Evolutionary conservation across 2,888 invertebrate species (phyloP).

Genomic region (Altica lythri): DNA sequence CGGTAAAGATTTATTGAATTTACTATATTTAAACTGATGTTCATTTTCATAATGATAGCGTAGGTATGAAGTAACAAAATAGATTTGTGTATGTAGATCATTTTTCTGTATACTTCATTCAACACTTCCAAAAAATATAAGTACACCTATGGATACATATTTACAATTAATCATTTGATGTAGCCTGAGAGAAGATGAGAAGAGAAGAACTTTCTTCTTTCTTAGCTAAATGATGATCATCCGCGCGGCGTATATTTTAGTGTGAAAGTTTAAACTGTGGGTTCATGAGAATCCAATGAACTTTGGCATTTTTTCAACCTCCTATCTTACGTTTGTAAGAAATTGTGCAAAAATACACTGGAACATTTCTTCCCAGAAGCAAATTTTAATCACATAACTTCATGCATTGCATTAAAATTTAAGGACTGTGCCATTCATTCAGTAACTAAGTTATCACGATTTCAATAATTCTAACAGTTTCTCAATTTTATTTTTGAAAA

Average conservation of each 20-base stretch:
- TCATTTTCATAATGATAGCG: not conserved
- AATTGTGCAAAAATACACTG: conserved; percentile 23
- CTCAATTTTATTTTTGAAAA: too few relatives aligned
- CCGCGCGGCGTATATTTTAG: conserved; percentile 35
- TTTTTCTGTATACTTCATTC: not conserved
- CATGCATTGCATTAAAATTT: too few relatives aligned
- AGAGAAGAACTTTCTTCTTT: conserved; percentile 36
- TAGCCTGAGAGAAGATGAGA: conserved; percentile 24
- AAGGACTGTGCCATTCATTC: too few relatives aligned
- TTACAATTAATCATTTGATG: conserved; percentile 30
- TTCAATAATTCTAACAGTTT: too few relatives aligned
- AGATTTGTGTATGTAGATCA: not conserved
- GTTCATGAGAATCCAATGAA: conserved; percentile 40
- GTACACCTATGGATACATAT: conserved; percentile 11
- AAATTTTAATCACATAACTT: not conserved
- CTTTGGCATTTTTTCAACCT: conserved; percentile 36
- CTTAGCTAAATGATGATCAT: conserved; percentile 37
- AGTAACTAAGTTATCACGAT: too few relatives aligned
- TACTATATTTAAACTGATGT: not conserved
- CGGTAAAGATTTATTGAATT: too few relatives aligned
- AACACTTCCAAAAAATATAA: not conserved
- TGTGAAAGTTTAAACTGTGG: conserved; percentile 37
- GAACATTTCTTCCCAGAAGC: conserved; percentile 4
- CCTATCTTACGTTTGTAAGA: conserved; percentile 25
- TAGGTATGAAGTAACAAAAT: not conserved